Conservation (phyloP, 2,888 invertebrate genomes). For the Taenaris catops region DNA sequence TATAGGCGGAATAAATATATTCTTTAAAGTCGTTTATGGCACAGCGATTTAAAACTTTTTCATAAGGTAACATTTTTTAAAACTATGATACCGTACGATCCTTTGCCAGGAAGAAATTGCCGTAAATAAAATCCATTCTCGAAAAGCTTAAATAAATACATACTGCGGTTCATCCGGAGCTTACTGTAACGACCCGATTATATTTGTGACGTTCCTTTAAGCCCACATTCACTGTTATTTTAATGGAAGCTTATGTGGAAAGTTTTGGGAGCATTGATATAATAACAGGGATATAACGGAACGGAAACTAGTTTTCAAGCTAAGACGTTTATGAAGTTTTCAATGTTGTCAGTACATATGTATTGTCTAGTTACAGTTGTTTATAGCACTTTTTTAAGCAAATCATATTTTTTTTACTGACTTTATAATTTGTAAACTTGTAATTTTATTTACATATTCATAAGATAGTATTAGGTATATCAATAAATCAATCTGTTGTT, state of each 20-base stretch:
- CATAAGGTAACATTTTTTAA: too few species aligned
- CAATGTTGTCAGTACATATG: not conserved
- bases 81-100: too few species aligned
- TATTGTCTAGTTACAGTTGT: too few species aligned
- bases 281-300: conserved; percentile 28
- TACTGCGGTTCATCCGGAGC: conserved; percentile 15
- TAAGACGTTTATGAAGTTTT: not conserved
- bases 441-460: too few species aligned
- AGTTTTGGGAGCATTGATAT: conserved; percentile 27
- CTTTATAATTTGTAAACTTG: too few species aligned
- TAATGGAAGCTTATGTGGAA: conserved; percentile 42
- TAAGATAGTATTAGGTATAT: too few species aligned
- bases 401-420: too few species aligned
- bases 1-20: too few species aligned
- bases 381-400: too few species aligned
- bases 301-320: conserved; percentile 1
- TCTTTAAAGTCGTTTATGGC: too few species aligned
- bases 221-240: conserved; percentile 24
- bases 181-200: conserved; percentile 34
- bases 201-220: conserved; percentile 28
- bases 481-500: too few species aligned
- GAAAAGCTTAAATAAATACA: conserved; percentile 21
- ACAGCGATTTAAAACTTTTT: too few species aligned
- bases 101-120: conserved; percentile 16
- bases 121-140: conserved; percentile 20